Evolutionary conservation across 2,888 invertebrate genomes (phyloP).

Genomic region (Pseudococcus viburni): DNA sequence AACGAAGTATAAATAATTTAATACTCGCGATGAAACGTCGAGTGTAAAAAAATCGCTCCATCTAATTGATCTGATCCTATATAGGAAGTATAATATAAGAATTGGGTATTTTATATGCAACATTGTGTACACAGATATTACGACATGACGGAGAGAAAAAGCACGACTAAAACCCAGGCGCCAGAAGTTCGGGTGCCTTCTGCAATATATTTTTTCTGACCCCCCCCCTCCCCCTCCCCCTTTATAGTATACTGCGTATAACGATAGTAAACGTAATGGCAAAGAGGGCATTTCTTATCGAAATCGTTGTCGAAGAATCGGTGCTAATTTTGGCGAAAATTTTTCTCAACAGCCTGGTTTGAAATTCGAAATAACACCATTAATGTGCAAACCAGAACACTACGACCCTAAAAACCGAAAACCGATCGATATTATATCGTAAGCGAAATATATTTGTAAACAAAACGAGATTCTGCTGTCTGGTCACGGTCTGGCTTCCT

Average conservation of each 20-base stretch:
- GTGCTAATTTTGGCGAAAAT: background rate
- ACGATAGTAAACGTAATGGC: background rate
- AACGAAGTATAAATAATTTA: background rate
- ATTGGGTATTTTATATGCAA: conserved; percentile 8
- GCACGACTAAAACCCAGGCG: background rate
- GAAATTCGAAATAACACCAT: background rate
- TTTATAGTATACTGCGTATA: background rate
- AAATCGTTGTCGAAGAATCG: background rate
- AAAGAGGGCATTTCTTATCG: background rate
- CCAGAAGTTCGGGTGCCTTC: conserved; percentile 30
- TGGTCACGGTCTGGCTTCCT: background rate
- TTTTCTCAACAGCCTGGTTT: background rate
- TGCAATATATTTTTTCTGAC: background rate
- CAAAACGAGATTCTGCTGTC: background rate
- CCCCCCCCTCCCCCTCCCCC: background rate
- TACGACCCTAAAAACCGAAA: background rate
- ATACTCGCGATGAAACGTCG: background rate
- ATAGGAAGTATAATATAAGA: background rate
- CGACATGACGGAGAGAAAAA: background rate
- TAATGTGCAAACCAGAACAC: background rate
- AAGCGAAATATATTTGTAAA: background rate
- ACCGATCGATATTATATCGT: background rate
- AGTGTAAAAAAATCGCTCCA: background rate
- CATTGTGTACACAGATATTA: conserved; percentile 14
- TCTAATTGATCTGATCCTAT: background rate